Percentiles rank a stretch among this genome's conserved stretches.
Conservation (phyloP, 2,113 vertebrate genomes). For the Python bivittatus region DNA sequence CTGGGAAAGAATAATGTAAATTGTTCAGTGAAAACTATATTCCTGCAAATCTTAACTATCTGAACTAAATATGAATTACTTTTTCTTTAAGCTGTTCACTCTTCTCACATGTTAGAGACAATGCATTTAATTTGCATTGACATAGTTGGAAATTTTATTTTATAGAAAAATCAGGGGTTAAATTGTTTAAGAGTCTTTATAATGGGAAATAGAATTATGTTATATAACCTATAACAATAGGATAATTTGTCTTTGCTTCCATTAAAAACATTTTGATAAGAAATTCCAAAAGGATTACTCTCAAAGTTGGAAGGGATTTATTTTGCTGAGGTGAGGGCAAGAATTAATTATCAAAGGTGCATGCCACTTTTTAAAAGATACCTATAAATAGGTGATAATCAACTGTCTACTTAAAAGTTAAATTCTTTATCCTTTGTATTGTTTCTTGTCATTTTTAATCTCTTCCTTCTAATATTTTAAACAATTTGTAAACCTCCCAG, state of each 20-base stretch:
- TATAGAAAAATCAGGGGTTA: neutral
- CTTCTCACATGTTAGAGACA: neutral
- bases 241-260: neutral
- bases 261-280: neutral
- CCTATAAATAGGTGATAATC: neutral
- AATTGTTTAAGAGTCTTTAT: neutral
- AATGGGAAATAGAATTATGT: neutral
- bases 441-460: neutral
- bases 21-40: neutral
- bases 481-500: neutral
- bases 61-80: neutral
- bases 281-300: neutral
- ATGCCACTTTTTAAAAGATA: neutral
- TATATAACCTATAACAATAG: neutral
- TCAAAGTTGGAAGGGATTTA: neutral
- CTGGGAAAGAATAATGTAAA: neutral
- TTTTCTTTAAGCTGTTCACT: neutral
- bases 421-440: neutral
- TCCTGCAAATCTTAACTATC: neutral
- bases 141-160: neutral
- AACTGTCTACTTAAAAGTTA: neutral
- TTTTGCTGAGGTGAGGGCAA: neutral
- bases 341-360: neutral
- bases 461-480: neutral
- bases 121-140: neutral